phyloP scores from a whole-genome alignment of 2,113 vertebrate genomes.

The Xiphophorus maculatus region DNA sequence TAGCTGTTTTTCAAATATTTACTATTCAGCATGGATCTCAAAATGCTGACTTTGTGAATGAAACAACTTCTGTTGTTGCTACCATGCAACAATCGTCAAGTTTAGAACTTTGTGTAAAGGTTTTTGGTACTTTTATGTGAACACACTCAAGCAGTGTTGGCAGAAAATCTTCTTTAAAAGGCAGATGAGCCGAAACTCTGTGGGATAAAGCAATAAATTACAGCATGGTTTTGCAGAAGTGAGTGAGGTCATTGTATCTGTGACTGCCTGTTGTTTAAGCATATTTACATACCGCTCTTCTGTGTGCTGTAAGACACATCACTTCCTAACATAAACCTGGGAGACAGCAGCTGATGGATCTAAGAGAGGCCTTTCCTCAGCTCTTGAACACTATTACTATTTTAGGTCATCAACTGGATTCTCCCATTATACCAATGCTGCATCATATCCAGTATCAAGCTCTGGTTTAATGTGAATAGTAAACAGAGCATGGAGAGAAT shows the following conservation, averaged over 20 bases:
- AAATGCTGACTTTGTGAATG: background rate
- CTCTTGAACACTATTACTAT: constrained; percentile 77
- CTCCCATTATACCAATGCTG: constrained; percentile 34
- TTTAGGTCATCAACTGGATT: constrained; percentile 75
- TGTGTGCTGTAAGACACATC: constrained; percentile 43
- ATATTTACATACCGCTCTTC: constrained; percentile 28
- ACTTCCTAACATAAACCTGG: constrained; percentile 69
- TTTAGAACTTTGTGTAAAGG: background rate
- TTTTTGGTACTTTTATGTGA: background rate
- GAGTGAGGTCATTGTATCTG: constrained; percentile 45
- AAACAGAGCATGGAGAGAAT: constrained; percentile 30
- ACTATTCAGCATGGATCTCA: background rate
- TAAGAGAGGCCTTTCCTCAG: constrained; percentile 27
- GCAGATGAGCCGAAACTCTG: background rate
- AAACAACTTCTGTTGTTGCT: background rate
- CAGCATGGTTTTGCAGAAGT: constrained; percentile 15
- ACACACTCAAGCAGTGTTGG: background rate
- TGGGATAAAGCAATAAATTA: constrained; percentile 1
- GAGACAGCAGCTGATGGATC: constrained; percentile 69
- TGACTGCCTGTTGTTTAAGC: constrained; percentile 43
- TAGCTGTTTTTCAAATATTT: background rate
- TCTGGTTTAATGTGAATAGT: constrained; percentile 27
- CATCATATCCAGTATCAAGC: constrained; percentile 31
- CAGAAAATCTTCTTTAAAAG: background rate
- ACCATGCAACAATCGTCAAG: background rate